These are phyloP conservation scores for Sceliomorpha sp. DNA, from an alignment of 2,888 invertebrate genomes.

Conservation along the genomic window DNA sequence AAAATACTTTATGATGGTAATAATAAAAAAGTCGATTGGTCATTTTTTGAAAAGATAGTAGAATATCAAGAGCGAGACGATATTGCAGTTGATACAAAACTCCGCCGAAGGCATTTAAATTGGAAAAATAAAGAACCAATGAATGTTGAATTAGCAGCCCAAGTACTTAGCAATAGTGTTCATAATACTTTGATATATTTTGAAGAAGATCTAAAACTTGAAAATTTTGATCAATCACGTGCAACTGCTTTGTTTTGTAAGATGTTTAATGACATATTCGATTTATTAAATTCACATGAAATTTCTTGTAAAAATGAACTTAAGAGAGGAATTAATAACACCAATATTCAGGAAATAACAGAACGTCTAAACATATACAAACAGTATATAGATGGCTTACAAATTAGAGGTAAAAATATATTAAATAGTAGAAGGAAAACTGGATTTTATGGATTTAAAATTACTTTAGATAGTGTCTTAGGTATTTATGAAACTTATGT, in stretches of 20 bases:
- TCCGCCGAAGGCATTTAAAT: constrained; percentile 44
- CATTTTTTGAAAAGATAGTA: constrained; percentile 49
- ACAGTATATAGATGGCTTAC: constrained; percentile 19
- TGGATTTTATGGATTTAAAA: constrained; percentile 38
- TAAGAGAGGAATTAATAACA: constrained; percentile 15
- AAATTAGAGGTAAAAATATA: constrained; percentile 1
- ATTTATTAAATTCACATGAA: constrained; percentile 58
- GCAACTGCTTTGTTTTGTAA: constrained; percentile 49
- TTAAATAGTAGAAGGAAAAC: constrained; percentile 23
- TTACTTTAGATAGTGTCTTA: constrained; percentile 20
- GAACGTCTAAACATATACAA: constrained; percentile 10
- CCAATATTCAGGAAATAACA: constrained; percentile 23
- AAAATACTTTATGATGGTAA: constrained; percentile 21
- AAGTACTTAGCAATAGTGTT: constrained; percentile 57
- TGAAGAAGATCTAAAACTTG: constrained; percentile 13
- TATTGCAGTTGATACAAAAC: constrained; percentile 53
- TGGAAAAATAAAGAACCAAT: constrained; percentile 56
- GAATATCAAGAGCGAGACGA: constrained; percentile 54
- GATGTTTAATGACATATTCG: constrained; percentile 60
- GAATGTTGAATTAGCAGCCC: constrained; percentile 56
- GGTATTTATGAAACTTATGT: constrained; percentile 12
- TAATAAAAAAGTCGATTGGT: constrained; percentile 44
- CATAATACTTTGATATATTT: constrained; percentile 46
- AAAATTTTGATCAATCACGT: constrained; percentile 3
- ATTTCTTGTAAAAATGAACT: constrained; percentile 20